Base-by-base conservation (phyloP, 2,113 vertebrate genomes). In the Petromus typicus region DNA sequence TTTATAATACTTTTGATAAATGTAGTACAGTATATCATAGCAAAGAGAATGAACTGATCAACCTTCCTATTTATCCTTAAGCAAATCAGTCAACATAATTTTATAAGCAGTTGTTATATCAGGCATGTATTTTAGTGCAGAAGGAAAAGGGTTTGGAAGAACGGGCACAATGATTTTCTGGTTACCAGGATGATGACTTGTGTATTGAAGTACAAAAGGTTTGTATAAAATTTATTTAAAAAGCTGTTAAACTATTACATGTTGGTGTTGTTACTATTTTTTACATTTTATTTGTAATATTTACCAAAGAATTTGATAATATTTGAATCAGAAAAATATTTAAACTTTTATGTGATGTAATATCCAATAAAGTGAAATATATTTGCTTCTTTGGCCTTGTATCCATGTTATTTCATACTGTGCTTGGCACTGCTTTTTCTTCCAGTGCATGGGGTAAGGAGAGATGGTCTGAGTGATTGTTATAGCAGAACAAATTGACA, bases 361-460 rank as follows among this genome's bases (percentile, higher is more conserved):
- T 4, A 75, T 27, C 22, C 12, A 45, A 45, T 13, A 73, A 30
- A 45, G 30, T 48, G 16, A 48, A 45, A 30, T 75, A 75, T 27
- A 73, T 27, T 45, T 75, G 5, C 2, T 48, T 75, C 7, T 3
- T 43, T 6, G 37, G 23, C 17, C 11, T 30, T 83, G 16, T 48
- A 8, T 5, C 57, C 48, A 32, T 11, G 43, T 4, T 3, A 34
- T 25, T 5, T 40, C 5, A 56, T 54, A 32, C 4, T 45, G 14
- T 57, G n/a, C 76, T 45, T 67, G 75, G 12, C 54, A 20, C 37
- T 66, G 22, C 34, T 22, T 83, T 45, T 9, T 7, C 51, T 45
- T 32, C 27, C 1, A 57, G 7, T 64, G 8, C 1, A 1, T 32
- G 8, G 45, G 17, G 2, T 59, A 2, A 12, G 14, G 8, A 17